A percentile compares a stretch with the other conserved stretches of the same genome.
These are phyloP conservation scores for Fragum whitleyi DNA, from an alignment of 2,888 invertebrate species.

Conservation along the genomic window DNA sequence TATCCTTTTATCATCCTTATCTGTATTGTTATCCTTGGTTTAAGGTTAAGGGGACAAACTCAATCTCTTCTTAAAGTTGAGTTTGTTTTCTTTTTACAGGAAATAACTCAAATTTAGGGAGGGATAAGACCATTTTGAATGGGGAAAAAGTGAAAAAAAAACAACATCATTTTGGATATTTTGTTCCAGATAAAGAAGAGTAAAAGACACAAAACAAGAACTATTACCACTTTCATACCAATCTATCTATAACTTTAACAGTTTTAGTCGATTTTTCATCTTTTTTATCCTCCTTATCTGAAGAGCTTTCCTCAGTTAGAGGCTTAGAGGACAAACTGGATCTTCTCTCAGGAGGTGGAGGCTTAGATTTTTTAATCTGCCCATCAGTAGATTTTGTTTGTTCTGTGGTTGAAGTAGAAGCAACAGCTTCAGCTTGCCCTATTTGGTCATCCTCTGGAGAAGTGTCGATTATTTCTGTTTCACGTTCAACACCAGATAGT, in stretches of 20 bases:
- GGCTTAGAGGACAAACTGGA: constrained; percentile 73
- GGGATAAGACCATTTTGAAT: too few species aligned
- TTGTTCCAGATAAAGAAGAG: too few species aligned
- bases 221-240: neutral
- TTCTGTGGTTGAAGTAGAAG: neutral
- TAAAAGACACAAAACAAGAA: too few species aligned
- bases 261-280: neutral
- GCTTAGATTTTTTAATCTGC: constrained; percentile 71
- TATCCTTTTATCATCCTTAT: too few species aligned
- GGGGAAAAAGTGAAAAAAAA: too few species aligned
- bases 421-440: neutral
- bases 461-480: constrained; percentile 40
- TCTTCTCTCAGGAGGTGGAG: constrained; percentile 76
- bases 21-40: too few species aligned
- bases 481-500: constrained; percentile 21
- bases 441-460: neutral
- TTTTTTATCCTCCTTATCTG: constrained; percentile 11
- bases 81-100: too few species aligned
- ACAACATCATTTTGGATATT: too few species aligned
- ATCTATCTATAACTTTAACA: constrained; percentile 23
- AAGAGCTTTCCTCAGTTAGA: constrained; percentile 45
- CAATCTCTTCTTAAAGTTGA: too few species aligned
- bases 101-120: too few species aligned
- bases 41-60: too few species aligned
- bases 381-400: constrained; percentile 23